phyloP scores from a whole-genome alignment of 1,140 invertebrate genomes.

The Ceratoteleas bidentatus region DNA sequence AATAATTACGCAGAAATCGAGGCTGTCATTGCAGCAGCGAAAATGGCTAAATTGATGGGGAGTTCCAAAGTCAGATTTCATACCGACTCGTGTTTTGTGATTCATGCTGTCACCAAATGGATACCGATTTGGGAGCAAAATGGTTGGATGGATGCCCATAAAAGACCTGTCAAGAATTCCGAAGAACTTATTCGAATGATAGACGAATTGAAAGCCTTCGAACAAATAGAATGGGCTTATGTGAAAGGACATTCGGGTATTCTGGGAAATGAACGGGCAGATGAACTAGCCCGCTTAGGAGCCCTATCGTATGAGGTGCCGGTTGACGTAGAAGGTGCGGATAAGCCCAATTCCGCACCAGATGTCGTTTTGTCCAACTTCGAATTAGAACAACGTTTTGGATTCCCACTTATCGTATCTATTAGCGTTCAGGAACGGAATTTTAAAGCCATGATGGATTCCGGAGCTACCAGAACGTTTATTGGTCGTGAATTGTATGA shows the following conservation, averaged over 20 bases:
- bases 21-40: background rate
- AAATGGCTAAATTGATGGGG: background rate
- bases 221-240: background rate
- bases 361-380: background rate
- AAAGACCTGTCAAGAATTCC: background rate
- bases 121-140: background rate
- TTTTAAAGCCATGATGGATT: background rate
- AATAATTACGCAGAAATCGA: conserved; percentile 2
- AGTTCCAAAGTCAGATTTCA: background rate
- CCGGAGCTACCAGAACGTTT: background rate
- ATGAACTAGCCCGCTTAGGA: background rate
- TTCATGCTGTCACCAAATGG: background rate
- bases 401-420: background rate
- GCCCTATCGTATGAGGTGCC: background rate
- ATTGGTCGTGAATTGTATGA: background rate
- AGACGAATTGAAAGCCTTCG: background rate
- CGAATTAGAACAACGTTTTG: background rate
- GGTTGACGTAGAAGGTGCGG: background rate
- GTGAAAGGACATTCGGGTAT: conserved; percentile 1
- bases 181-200: background rate
- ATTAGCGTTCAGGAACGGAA: background rate
- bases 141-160: background rate
- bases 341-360: background rate
- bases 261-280: background rate
- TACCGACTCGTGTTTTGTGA: background rate